phyloP scores from a whole-genome alignment of 2,113 vertebrate species.

The Poecile atricapillus region DNA sequence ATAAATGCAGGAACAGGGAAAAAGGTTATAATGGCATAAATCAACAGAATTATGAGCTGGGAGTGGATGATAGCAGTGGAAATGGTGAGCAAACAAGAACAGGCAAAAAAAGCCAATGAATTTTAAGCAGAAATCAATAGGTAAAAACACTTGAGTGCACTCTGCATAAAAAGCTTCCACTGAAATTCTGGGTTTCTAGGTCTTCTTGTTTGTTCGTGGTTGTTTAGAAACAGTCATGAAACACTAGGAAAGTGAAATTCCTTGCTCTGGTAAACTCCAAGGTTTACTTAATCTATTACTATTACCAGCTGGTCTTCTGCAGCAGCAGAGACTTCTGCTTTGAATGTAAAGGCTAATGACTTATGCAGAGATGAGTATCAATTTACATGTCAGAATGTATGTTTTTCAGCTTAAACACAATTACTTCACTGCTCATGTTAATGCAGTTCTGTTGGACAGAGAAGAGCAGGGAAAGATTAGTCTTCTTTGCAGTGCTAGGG shows the following conservation, averaged over 20 bases:
- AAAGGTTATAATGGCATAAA: not conserved
- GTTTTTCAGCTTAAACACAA: not conserved
- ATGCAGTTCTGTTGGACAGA: not conserved
- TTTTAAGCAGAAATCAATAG: not conserved
- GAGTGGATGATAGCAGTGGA: not conserved
- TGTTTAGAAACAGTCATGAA: not conserved
- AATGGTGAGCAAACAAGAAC: fast-evolving
- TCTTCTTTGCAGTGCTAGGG: not conserved
- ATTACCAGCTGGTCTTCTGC: not conserved
- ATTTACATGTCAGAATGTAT: not conserved
- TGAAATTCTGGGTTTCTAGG: not conserved
- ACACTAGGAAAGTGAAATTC: not conserved
- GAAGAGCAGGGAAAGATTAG: not conserved
- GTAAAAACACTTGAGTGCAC: not conserved
- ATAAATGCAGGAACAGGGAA: not conserved
- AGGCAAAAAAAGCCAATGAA: not conserved
- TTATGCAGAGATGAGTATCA: not conserved
- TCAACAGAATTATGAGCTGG: not conserved
- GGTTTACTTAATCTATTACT: not conserved
- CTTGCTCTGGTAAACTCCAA: not conserved
- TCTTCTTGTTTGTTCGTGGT: not conserved
- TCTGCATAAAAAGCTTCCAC: not conserved
- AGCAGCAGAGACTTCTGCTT: not conserved
- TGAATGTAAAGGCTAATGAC: not conserved
- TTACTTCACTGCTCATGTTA: not conserved